Percentiles rank a stretch among this genome's conserved stretches.
Evolutionary conservation across 2,797 vertebrate species (phyloP).

Genomic region (Melanotaenia maccullochi): DNA sequence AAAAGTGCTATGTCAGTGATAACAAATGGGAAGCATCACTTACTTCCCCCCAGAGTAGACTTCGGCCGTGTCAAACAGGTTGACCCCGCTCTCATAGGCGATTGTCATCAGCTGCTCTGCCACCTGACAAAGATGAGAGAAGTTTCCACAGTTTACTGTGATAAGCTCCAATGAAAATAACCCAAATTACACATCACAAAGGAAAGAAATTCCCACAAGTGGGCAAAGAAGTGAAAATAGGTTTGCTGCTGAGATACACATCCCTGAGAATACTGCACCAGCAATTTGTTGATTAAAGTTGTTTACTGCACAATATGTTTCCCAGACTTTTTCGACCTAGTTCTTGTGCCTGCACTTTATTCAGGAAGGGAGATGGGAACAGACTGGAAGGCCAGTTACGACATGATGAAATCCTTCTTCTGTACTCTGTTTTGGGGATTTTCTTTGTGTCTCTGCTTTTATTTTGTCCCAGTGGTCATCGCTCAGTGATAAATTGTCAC

Average conservation of each 20-base stretch:
- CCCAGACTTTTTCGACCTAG: slow-evolving; percentile 48
- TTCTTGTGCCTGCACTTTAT: slow-evolving; percentile 45
- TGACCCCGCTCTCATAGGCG: slow-evolving; percentile 93
- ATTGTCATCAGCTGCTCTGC: slow-evolving; percentile 96
- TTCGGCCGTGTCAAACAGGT: slow-evolving; percentile 94
- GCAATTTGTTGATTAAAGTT: slow-evolving; percentile 52
- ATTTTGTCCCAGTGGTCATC: slow-evolving; percentile 30
- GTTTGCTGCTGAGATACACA: slow-evolving; percentile 25
- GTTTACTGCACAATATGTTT: slow-evolving; percentile 56
- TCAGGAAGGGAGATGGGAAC: background rate
- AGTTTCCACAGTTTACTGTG: background rate
- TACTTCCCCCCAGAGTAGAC: slow-evolving; percentile 89
- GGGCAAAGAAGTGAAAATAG: slow-evolving; percentile 19
- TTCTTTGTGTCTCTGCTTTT: slow-evolving; percentile 21
- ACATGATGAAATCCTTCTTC: slow-evolving; percentile 22
- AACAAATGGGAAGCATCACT: slow-evolving; percentile 63
- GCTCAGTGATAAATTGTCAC: slow-evolving; percentile 30
- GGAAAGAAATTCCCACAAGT: slow-evolving; percentile 31
- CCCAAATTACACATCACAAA: slow-evolving; percentile 31
- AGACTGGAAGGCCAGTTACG: slow-evolving; percentile 19
- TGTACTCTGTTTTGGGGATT: slow-evolving; percentile 14
- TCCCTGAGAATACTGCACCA: slow-evolving; percentile 31
- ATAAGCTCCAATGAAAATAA: slow-evolving; percentile 19
- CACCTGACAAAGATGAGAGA: slow-evolving; percentile 79
- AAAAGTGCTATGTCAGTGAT: slow-evolving; percentile 7